A percentile compares a stretch with the other conserved stretches of the same genome.
Evolutionary conservation across 2,888 invertebrate genomes (phyloP).

Genomic region (Netelia fuscicornis): DNA sequence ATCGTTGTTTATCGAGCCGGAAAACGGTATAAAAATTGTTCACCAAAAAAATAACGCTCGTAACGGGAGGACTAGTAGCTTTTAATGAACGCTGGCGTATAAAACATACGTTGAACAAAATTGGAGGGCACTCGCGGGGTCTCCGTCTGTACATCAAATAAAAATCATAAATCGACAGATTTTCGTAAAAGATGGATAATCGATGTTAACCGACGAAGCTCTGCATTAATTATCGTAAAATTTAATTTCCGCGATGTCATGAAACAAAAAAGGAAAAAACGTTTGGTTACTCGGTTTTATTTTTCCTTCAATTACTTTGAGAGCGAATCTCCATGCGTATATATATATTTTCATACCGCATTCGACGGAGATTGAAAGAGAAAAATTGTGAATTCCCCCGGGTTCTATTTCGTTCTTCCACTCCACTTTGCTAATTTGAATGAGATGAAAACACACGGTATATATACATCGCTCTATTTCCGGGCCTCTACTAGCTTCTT

Average conservation of each 20-base stretch:
- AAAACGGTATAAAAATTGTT: constrained; percentile 47
- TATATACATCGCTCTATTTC: constrained; percentile 25
- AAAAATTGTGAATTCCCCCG: constrained; percentile 28
- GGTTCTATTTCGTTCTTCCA: background rate
- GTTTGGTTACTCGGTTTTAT: background rate
- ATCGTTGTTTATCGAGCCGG: constrained; percentile 78
- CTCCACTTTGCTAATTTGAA: constrained; percentile 36
- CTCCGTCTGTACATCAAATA: background rate
- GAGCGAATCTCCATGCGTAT: background rate
- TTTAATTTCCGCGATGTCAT: constrained; percentile 3
- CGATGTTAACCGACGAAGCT: constrained; percentile 41
- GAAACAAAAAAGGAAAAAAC: constrained; percentile 14
- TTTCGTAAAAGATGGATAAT: constrained; percentile 36
- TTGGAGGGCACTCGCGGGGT: constrained; percentile 33
- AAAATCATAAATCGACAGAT: constrained; percentile 34
- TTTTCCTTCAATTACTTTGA: constrained; percentile 18
- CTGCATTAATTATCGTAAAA: constrained; percentile 40
- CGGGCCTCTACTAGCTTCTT: constrained; percentile 35
- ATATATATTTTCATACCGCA: background rate
- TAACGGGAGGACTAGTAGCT: constrained; percentile 16
- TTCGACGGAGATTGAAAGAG: constrained; percentile 19
- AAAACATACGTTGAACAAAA: constrained; percentile 30
- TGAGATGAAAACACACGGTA: constrained; percentile 23
- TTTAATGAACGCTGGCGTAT: constrained; percentile 47
- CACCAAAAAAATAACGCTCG: constrained; percentile 37